Evolutionary conservation across 1,140 invertebrate genomes (phyloP).

Genomic region (Camponotus pennsylvanicus): DNA sequence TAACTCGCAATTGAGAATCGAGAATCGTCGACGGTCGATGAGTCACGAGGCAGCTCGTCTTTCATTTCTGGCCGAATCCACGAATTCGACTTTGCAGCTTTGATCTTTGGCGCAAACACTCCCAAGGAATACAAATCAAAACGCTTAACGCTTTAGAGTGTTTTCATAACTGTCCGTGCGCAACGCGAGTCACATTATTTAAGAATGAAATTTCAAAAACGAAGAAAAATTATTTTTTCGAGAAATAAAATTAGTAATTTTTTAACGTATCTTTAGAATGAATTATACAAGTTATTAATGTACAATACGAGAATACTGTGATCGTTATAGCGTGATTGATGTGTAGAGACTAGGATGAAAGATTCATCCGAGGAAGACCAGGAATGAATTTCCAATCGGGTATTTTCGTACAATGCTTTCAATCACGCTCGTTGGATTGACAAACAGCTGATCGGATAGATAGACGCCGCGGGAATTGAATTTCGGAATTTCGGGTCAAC

Average conservation of each 20-base stretch:
- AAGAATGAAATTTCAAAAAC: neutral
- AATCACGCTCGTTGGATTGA: slow-evolving; percentile 60
- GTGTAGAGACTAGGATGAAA: neutral
- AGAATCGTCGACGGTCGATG: slow-evolving; percentile 57
- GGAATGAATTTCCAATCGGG: slow-evolving; percentile 53
- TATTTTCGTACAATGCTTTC: slow-evolving; percentile 60
- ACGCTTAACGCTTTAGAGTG: slow-evolving; percentile 26
- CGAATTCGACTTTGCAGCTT: slow-evolving; percentile 44
- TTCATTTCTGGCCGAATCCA: slow-evolving; percentile 43
- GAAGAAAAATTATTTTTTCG: neutral
- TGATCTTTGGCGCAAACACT: slow-evolving; percentile 45
- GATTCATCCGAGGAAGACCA: neutral
- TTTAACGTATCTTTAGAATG: neutral
- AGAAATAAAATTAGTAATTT: slow-evolving; percentile 7
- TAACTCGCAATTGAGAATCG: slow-evolving; percentile 28
- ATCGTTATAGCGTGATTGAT: slow-evolving; percentile 22
- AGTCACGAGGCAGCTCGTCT: slow-evolving; percentile 57
- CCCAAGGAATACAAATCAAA: slow-evolving; percentile 54
- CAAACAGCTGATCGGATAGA: slow-evolving; percentile 53
- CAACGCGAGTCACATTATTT: slow-evolving; percentile 16
- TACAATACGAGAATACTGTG: neutral
- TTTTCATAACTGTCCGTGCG: slow-evolving; percentile 26
- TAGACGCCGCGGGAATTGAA: slow-evolving; percentile 49
- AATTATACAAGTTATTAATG: neutral
- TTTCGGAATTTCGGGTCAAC: slow-evolving; percentile 58